Conservation (phyloP, 2,113 vertebrate species). For the Lagopus leucura region DNA sequence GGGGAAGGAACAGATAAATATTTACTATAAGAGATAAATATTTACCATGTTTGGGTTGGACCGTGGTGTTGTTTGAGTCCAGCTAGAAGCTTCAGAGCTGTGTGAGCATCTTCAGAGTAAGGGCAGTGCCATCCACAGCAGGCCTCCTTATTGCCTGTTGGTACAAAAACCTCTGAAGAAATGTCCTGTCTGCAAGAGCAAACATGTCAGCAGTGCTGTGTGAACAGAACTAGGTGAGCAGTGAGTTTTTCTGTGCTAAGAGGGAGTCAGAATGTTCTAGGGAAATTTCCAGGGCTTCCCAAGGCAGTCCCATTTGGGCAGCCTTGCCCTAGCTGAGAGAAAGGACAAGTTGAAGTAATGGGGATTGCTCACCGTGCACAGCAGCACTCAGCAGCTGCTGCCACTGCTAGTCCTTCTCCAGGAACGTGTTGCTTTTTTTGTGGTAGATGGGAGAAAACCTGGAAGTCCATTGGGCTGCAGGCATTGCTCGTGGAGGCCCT, state of each 20-base stretch:
- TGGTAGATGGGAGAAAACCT: background rate
- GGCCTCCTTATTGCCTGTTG: background rate
- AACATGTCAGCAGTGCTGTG: fast-evolving
- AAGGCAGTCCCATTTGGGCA: background rate
- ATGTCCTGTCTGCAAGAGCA: background rate
- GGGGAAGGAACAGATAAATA: background rate
- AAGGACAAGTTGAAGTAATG: background rate
- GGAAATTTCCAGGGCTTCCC: background rate
- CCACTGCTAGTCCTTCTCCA: background rate
- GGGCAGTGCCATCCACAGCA: background rate
- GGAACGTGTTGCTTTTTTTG: background rate
- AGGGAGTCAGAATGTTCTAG: background rate
- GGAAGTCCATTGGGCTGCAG: background rate
- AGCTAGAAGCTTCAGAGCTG: background rate
- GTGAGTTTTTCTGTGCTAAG: background rate
- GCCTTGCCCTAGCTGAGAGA: background rate
- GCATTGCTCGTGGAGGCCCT: background rate
- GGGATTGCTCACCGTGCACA: background rate
- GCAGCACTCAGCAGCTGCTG: background rate
- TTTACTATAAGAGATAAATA: background rate
- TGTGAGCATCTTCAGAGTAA: background rate
- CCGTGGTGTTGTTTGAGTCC: background rate
- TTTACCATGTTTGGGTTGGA: background rate
- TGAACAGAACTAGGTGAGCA: background rate
- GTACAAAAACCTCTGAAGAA: background rate